A percentile compares a stretch with the other conserved stretches of the same genome.
phyloP scores from a whole-genome alignment of 2,888 invertebrate species.

The Dioctria linearis region DNA sequence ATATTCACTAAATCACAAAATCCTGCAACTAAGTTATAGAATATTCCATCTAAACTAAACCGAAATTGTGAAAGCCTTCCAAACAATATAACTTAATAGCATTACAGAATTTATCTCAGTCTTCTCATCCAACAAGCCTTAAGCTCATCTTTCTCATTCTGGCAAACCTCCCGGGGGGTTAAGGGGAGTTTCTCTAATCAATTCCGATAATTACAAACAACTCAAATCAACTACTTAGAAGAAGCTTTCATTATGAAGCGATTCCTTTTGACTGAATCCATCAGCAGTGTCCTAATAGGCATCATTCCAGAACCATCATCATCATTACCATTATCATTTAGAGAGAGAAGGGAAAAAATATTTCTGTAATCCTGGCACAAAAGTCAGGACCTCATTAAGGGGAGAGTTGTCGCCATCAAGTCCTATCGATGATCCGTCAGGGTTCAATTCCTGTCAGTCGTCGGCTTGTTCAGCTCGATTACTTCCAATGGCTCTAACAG shows the following conservation, averaged over 20 bases:
- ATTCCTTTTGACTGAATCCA: slow-evolving; percentile 26
- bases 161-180: not conserved
- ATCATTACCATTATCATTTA: slow-evolving; percentile 37
- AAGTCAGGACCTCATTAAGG: slow-evolving; percentile 46
- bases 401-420: slow-evolving; percentile 52
- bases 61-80: not conserved
- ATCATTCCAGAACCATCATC: slow-evolving; percentile 18
- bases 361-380: slow-evolving; percentile 34
- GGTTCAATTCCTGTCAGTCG: slow-evolving; percentile 47
- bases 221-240: slow-evolving; percentile 46
- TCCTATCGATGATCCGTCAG: slow-evolving; percentile 50
- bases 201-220: slow-evolving; percentile 50
- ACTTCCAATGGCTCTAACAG: slow-evolving; percentile 29
- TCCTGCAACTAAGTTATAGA: no score
- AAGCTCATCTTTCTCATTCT: not conserved
- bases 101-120: slow-evolving; percentile 26
- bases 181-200: slow-evolving; percentile 16
- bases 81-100: slow-evolving; percentile 23
- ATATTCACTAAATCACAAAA: no score
- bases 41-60: slow-evolving; percentile 32
- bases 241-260: slow-evolving; percentile 49
- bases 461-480: slow-evolving; percentile 43
- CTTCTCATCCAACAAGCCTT: slow-evolving; percentile 5
- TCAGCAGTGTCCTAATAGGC: slow-evolving; percentile 10
- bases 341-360: not conserved